A percentile compares a stretch with the other conserved stretches of the same genome.
Conservation (phyloP, 2,113 vertebrate species). For the Erythrocercus mccallii region DNA sequence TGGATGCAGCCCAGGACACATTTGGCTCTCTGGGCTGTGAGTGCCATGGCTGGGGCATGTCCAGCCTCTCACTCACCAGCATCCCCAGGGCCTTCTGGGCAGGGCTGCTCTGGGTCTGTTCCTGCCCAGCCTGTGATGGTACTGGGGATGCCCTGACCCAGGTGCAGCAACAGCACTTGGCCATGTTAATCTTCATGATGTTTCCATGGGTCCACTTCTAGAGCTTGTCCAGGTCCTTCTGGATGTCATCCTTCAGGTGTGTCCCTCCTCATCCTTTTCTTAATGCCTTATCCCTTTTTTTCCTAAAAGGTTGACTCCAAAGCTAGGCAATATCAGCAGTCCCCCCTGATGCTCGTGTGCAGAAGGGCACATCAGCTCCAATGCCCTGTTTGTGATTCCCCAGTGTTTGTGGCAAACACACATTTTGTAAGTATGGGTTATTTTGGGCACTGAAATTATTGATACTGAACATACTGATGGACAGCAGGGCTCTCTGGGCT, state of each 20-base stretch:
- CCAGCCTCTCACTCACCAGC: background rate
- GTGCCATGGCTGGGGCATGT: background rate
- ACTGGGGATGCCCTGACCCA: fast-evolving
- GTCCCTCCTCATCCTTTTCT: background rate
- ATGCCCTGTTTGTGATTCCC: background rate
- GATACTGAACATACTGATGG: background rate
- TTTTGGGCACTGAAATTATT: background rate
- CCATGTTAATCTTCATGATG: fast-evolving
- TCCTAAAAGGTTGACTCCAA: background rate
- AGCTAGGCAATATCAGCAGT: background rate
- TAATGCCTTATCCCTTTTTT: background rate
- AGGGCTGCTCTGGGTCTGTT: background rate
- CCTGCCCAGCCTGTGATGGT: background rate
- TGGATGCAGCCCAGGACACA: background rate
- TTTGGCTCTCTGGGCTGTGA: background rate
- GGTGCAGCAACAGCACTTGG: background rate
- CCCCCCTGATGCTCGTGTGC: fast-evolving
- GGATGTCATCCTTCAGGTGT: background rate
- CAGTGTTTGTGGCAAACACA: background rate
- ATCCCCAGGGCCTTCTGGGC: background rate
- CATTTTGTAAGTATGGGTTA: background rate
- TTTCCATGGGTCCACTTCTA: background rate
- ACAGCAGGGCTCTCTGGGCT: background rate
- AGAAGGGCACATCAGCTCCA: background rate
- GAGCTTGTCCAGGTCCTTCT: background rate